phyloP scores from a whole-genome alignment of 2,113 vertebrate species.

The Pedetes capensis region DNA sequence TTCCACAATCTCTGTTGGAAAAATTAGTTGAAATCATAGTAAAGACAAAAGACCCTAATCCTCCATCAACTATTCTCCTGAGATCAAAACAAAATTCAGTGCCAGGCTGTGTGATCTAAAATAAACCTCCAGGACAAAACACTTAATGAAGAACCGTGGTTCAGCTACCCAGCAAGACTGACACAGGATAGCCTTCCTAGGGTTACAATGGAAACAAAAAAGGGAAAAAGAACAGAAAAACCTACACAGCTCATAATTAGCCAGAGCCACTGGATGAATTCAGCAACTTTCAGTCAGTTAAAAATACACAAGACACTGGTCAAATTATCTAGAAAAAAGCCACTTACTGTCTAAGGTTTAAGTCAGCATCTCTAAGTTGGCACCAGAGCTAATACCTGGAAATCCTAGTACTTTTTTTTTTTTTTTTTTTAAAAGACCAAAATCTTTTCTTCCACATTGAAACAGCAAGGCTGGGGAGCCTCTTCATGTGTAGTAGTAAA shows the following conservation, averaged over 20 bases:
- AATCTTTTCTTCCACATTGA: neutral
- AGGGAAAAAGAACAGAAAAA: conserved; percentile 30
- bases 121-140: conserved; percentile 2
- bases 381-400: neutral
- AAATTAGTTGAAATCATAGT: conserved; percentile 1
- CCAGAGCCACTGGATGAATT: neutral
- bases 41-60: conserved; percentile 18
- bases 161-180: neutral
- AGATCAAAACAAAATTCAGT: neutral
- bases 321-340: conserved; percentile 25
- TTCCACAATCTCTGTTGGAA: conserved; percentile 18
- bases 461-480: neutral
- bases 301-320: neutral
- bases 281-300: conserved; percentile 6
- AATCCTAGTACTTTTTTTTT: neutral
- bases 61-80: neutral
- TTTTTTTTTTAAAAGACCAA: neutral
- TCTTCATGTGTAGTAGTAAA: neutral
- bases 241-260: neutral
- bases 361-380: neutral
- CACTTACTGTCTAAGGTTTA: conserved; percentile 16
- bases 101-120: neutral
- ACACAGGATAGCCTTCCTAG: conserved; percentile 16
- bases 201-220: conserved; percentile 45
- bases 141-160: neutral